Base-by-base conservation (phyloP, 1,140 invertebrate genomes). In the Homalodisca vitripennis region DNA sequence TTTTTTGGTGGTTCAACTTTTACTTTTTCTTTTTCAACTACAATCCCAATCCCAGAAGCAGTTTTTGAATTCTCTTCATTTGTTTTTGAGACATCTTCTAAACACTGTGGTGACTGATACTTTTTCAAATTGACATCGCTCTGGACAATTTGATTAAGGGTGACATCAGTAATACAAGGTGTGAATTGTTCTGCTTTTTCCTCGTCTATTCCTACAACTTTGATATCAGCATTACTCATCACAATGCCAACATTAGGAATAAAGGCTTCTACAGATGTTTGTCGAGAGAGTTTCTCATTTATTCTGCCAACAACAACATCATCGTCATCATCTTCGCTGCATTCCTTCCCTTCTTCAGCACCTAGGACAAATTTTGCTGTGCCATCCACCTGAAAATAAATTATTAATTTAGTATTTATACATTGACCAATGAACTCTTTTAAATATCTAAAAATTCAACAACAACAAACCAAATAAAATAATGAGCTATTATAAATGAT, bases 181-280 rank as follows among this genome's bases (percentile, higher is more conserved):
- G 48, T 32, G 30, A 17, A 13, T 17, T 68, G 51, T 34, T 41
- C 29, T 26, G 24, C 46, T 60, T 17, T 10, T 17, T 60, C 47
- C 27, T 32, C 24, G 22, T 24, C 27, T 66, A 48, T 26, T n/a
- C 17, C 14, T 0, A 17, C 32, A 41, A 41, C 22, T 24, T 34
- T 41, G 12, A 69, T 26, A 12, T 47, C 46, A 0, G 75, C 75
- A 1, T 78, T 73, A 27, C 78, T 79, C 85, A 88, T 87, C 1
- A 88, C 86, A 69, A 88, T 88, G 26, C 87, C 87, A 31, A 88
- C 86, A 47, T 82, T 82, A 0, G 87, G 87, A 30, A 87, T 76
- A 70, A 87, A 88, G 13, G 81, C 77, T 71, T 87, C 86, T 3
- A 69, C 64, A n/a, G 76, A 29, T 24, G 71, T 69, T 22, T 73